Base-by-base conservation (phyloP, 2,797 vertebrate species). In the Lindbergichthys nudifrons region DNA sequence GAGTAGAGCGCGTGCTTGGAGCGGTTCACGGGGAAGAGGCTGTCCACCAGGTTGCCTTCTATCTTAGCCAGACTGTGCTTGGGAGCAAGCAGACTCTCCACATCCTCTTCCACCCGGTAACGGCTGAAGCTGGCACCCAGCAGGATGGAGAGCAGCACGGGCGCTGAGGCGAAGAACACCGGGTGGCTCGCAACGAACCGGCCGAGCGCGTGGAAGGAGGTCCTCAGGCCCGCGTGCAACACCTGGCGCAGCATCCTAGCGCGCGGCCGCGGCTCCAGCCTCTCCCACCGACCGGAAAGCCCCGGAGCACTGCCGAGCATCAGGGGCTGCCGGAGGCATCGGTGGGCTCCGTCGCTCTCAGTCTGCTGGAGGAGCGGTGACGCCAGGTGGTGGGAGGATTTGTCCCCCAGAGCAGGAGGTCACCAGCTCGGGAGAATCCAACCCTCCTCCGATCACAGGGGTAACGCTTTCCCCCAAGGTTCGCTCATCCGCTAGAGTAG, bases 231-330 rank as follows among this genome's bases (percentile, higher is more conserved):
- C 93, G 96, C 95, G 94, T 97, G 98, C 94, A 99, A 91, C 93
- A 96, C 96, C 96, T 98, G 97, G 94, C 97, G 97, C 95, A 99
- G 96, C 98, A 99, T 99, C 92, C 96, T 98, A 96, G 96, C 94
- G 95, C 94, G 95, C 94, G 96, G 93, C 92, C 92, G 94, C 93
- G 95, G 93, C 92, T 95, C 94, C 84, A 95, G 94, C 95, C 96
- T 96, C 94, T 96, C 95, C 95, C 94, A 95, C 89, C 95, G 94
- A 93, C 92, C 93, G 91, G 92, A 84, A 89, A 82, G 73, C 69
- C 84, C 87, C 76, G 80, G 76, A 76, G 87, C 90, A 68, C 82
- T 67, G 85, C 93, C 92, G 93, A 96, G 94, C 97, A 97, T 96
- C 95, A 93, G 96, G 95, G 63, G 70, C 85, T 81, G 93, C 91